Evolutionary conservation across 2,888 invertebrate species (phyloP), one percentile per base, ranked within the genome.

Genomic region (Nemapogon koenigi): DNA sequence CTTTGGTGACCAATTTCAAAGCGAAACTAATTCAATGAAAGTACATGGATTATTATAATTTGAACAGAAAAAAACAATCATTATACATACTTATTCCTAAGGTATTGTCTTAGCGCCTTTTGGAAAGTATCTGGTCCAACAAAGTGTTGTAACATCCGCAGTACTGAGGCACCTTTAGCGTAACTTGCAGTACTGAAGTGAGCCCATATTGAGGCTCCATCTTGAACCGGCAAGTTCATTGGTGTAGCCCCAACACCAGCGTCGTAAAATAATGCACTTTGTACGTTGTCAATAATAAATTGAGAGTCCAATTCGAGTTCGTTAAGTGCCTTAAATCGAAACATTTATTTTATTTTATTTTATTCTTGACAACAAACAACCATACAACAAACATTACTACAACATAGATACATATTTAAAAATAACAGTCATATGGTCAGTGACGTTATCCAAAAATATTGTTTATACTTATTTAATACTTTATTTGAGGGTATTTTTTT

Each of bases 181-280:
- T 90, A 90, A 4, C 87, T 84, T 38, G 88, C 85, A 14, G 65
- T 68, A 50, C 86, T 84, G 53, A 90, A 90, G 62, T 86, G 84
- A 1, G 69, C 60, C 2, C 61, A 55, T 8, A 89, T 76, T 0
- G 85, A 83, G 1, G 71, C 59, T 14, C 62, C 60, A 41, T 70
- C 56, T 1, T 67, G 81, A 43, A 91, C 76, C 38, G 82, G 79
- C 38, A 82, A 81, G 40, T 71, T 70, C 48, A 78, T 78, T 2
- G 78, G 61, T 3, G 57, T 62, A 2, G 66, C 69, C 0, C 52
- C 48, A 0, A 55, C 48, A 0, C 73, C 62, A 11, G 85, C 73
- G 42, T 90, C 90, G 42, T 62, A 63, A 7, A 53, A 61, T 27
- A 90, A 69, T 7, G 85, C 88, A 2, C 72, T 65, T 43, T 91